These are phyloP conservation scores for Drosophila ohnishii DNA, from an alignment of 1,140 invertebrate genomes.

Conservation along the genomic window DNA sequence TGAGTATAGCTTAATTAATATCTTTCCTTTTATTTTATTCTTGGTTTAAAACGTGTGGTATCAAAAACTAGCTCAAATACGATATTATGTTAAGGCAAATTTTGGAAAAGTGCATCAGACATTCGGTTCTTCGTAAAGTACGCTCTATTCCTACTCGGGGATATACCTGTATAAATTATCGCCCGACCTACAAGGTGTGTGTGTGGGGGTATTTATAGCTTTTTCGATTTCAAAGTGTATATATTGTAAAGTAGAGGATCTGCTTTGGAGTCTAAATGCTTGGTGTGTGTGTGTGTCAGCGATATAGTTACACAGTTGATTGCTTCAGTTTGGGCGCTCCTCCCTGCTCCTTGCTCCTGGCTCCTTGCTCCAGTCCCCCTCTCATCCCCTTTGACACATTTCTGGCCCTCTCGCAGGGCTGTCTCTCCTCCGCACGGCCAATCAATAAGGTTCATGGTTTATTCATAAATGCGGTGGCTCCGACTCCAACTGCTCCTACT, in stretches of 20 bases:
- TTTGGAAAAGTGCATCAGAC: slow-evolving; percentile 54
- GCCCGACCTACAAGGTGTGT: slow-evolving; percentile 15
- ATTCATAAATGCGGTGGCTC: slow-evolving; percentile 50
- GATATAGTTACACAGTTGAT: slow-evolving; percentile 49
- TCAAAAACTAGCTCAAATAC: slow-evolving; percentile 53
- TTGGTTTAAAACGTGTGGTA: slow-evolving; percentile 45
- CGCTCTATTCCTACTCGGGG: slow-evolving; percentile 21
- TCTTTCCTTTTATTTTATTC: background rate
- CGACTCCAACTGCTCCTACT: background rate
- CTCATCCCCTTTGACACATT: slow-evolving; percentile 33
- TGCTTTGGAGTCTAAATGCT: slow-evolving; percentile 46
- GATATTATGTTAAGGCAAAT: slow-evolving; percentile 52
- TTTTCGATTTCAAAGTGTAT: slow-evolving; percentile 13
- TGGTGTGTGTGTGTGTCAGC: slow-evolving; percentile 30
- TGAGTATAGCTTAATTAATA: slow-evolving; percentile 22
- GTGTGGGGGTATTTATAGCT: background rate
- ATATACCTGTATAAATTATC: slow-evolving; percentile 1
- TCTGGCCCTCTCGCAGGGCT: slow-evolving; percentile 13
- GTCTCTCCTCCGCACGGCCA: slow-evolving; percentile 13
- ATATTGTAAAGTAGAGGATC: slow-evolving; percentile 44
- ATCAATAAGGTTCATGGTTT: slow-evolving; percentile 66
- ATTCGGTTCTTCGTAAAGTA: slow-evolving; percentile 46
- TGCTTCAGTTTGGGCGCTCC: slow-evolving; percentile 44
- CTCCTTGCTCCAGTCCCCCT: background rate
- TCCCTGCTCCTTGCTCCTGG: background rate